Evolutionary conservation across 2,888 invertebrate genomes (phyloP).

Genomic region (Drosophila testacea): DNA sequence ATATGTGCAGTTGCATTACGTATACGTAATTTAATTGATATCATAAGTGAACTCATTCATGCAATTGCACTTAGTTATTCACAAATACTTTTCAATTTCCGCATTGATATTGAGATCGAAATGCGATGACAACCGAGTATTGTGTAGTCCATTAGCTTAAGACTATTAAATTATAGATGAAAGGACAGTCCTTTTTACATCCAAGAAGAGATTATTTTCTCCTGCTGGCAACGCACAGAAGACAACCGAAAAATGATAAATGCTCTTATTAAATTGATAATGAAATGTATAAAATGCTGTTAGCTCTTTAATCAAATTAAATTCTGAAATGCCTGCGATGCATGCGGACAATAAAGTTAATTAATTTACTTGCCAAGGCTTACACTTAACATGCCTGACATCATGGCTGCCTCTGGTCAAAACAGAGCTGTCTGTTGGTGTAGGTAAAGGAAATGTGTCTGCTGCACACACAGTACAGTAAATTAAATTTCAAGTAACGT

Average conservation of each 20-base stretch:
- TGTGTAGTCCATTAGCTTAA: conserved; percentile 44
- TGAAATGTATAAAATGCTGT: conserved; percentile 52
- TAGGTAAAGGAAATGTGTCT: conserved; percentile 8
- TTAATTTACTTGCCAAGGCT: conserved; percentile 57
- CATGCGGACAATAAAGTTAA: conserved; percentile 68
- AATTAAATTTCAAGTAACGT: conserved; percentile 62
- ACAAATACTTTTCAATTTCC: conserved; percentile 16
- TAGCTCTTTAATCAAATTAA: conserved; percentile 70
- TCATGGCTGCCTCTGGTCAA: conserved; percentile 5
- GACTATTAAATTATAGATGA: conserved; percentile 37
- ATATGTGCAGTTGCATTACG: not conserved
- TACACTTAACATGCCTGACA: conserved; percentile 28
- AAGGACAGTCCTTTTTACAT: conserved; percentile 8
- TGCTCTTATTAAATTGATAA: conserved; percentile 55
- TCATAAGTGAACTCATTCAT: not conserved
- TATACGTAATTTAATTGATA: conserved; percentile 5
- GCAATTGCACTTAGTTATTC: not conserved
- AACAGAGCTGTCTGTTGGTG: not conserved
- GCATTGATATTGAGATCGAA: not conserved
- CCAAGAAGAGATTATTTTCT: not conserved
- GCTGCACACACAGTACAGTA: conserved; percentile 1
- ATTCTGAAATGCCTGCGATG: conserved; percentile 18
- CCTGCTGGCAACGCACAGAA: no score
- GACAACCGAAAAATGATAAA: conserved; percentile 50
- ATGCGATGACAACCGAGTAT: conserved; percentile 8